phyloP scores from a whole-genome alignment of 1,140 invertebrate genomes.

The Agrypnia vestita region DNA sequence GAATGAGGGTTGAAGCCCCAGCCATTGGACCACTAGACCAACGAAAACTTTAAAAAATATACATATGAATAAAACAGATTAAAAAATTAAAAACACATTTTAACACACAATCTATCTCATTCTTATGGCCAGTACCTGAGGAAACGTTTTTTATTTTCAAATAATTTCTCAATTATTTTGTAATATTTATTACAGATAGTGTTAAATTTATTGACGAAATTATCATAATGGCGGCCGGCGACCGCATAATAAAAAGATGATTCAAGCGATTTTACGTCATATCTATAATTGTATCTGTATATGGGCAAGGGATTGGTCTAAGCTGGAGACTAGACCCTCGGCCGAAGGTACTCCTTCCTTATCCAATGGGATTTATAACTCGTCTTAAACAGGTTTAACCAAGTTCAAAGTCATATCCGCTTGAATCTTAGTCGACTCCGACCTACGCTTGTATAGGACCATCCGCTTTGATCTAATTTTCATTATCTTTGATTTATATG shows the following conservation, averaged over 20 bases:
- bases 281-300: slow-evolving; percentile 17
- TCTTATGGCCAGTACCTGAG: too few species aligned
- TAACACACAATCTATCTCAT: too few species aligned
- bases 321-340: background rate
- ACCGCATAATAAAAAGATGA: background rate
- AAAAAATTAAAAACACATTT: too few species aligned
- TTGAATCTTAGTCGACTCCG: background rate
- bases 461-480: slow-evolving; percentile 16
- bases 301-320: background rate
- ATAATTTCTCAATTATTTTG: too few species aligned
- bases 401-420: background rate
- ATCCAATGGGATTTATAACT: slow-evolving; percentile 14
- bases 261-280: background rate
- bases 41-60: too few species aligned
- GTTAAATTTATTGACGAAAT: too few species aligned
- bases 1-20: too few species aligned
- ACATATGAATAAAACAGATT: too few species aligned
- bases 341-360: background rate
- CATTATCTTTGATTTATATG: slow-evolving; percentile 16
- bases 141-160: too few species aligned
- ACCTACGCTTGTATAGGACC: slow-evolving; percentile 15
- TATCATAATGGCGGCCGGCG: too few species aligned
- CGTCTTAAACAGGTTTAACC: slow-evolving; percentile 5
- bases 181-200: too few species aligned
- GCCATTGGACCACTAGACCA: too few species aligned